These are phyloP conservation scores for Elegia similella DNA, from an alignment of 2,888 invertebrate species.

Conservation along the genomic window DNA sequence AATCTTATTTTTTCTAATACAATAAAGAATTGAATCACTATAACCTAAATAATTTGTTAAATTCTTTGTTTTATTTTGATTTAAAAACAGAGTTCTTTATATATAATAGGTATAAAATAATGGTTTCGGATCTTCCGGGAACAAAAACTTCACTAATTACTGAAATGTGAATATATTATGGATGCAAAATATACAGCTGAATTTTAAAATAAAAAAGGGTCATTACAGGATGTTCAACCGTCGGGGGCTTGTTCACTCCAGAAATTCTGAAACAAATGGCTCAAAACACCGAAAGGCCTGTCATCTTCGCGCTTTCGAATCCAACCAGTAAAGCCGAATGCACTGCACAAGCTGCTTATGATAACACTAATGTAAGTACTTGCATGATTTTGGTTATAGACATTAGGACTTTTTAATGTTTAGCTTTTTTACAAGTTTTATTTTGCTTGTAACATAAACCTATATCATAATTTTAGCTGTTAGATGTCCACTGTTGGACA, in stretches of 20 bases:
- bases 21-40: no score
- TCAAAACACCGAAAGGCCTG: conserved; percentile 89
- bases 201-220: background rate
- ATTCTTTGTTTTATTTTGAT: no score
- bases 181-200: background rate
- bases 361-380: conserved; percentile 86
- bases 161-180: background rate
- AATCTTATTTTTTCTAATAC: no score
- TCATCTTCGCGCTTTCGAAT: conserved; percentile 97
- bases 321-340: conserved; percentile 98
- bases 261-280: conserved; percentile 92
- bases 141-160: no score
- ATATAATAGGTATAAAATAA: no score
- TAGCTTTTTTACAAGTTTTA: conserved; percentile 26
- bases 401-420: background rate
- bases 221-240: conserved; percentile 90
- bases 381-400: conserved; percentile 4
- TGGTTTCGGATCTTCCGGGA: no score
- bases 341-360: conserved; percentile 95
- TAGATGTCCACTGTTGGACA: no score
- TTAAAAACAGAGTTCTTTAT: no score
- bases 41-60: no score
- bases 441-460: no score
- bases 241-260: conserved; percentile 93
- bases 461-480: no score